These are phyloP conservation scores for Solea senegalensis DNA, from an alignment of 2,113 vertebrate genomes.

Conservation along the genomic window DNA sequence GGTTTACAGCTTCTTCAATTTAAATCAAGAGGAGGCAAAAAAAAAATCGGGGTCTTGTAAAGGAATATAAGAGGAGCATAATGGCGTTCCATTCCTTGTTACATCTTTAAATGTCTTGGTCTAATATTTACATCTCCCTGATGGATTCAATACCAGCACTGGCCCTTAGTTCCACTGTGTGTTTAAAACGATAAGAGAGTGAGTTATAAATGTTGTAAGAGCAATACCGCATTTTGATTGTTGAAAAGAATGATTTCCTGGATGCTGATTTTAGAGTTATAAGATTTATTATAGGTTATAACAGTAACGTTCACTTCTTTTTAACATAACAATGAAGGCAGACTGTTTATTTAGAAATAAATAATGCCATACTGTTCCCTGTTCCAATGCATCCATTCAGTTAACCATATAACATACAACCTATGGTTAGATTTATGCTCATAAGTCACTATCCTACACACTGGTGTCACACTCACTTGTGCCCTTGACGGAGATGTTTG, in stretches of 20 bases:
- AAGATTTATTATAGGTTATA: neutral
- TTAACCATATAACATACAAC: neutral
- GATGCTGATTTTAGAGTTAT: slow-evolving; percentile 11
- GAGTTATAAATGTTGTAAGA: slow-evolving; percentile 65
- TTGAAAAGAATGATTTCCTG: slow-evolving; percentile 37
- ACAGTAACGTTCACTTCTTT: too few relatives aligned
- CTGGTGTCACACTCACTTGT: slow-evolving; percentile 39
- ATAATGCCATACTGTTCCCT: neutral
- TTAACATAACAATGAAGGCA: too few relatives aligned
- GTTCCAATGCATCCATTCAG: neutral
- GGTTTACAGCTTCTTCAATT: slow-evolving; percentile 69
- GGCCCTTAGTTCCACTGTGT: slow-evolving; percentile 55
- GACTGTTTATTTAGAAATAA: neutral
- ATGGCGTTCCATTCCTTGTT: slow-evolving; percentile 60
- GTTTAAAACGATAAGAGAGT: slow-evolving; percentile 59
- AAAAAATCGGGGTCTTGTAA: slow-evolving; percentile 65
- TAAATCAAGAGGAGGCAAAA: slow-evolving; percentile 54
- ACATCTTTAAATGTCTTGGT: slow-evolving; percentile 59
- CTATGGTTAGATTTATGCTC: slow-evolving; percentile 5
- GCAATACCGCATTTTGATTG: slow-evolving; percentile 55
- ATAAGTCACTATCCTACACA: slow-evolving; percentile 11
- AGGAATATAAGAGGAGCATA: slow-evolving; percentile 69
- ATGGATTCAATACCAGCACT: slow-evolving; percentile 52
- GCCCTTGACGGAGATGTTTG: slow-evolving; percentile 60
- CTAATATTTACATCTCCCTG: slow-evolving; percentile 65